These are phyloP conservation scores for Callithrix jacchus DNA, from an alignment of 2,113 vertebrate genomes.

Conservation along the genomic window DNA sequence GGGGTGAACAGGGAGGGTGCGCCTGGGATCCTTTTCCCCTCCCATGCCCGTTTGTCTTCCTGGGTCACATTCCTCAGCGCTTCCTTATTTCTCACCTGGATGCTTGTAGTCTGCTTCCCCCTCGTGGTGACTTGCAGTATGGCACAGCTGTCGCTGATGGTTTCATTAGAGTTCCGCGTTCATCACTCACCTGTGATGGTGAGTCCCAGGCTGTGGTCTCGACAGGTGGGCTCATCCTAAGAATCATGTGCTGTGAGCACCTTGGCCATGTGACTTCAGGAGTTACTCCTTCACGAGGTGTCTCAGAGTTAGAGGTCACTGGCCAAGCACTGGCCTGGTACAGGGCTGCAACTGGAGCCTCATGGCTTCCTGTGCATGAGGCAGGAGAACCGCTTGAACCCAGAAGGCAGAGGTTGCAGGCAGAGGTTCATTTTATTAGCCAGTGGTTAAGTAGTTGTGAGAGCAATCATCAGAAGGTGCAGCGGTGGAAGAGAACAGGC, in stretches of 20 bases:
- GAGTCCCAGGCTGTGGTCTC: neutral
- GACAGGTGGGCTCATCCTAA: neutral
- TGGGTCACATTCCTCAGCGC: rapidly evolving
- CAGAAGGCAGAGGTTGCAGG: no score
- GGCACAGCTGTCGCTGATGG: neutral
- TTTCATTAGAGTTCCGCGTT: neutral
- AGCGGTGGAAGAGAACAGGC: neutral
- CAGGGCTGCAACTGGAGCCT: no score
- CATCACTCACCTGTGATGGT: neutral
- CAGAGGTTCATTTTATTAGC: neutral
- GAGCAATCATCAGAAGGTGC: neutral
- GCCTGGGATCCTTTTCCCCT: neutral
- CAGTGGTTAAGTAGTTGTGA: neutral
- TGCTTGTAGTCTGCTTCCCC: slow-evolving; percentile 79
- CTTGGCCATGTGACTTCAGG: neutral
- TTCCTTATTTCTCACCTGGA: rapidly evolving
- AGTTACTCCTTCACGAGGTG: neutral
- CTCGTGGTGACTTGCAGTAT: slow-evolving; percentile 75
- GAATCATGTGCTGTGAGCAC: neutral
- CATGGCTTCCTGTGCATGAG: neutral
- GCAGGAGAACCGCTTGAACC: no score
- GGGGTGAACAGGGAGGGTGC: rapidly evolving
- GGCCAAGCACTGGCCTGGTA: no score
- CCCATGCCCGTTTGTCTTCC: rapidly evolving
- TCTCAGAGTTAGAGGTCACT: neutral